Base-by-base conservation (phyloP, 2,113 vertebrate species). In the Catharus minimus region DNA sequence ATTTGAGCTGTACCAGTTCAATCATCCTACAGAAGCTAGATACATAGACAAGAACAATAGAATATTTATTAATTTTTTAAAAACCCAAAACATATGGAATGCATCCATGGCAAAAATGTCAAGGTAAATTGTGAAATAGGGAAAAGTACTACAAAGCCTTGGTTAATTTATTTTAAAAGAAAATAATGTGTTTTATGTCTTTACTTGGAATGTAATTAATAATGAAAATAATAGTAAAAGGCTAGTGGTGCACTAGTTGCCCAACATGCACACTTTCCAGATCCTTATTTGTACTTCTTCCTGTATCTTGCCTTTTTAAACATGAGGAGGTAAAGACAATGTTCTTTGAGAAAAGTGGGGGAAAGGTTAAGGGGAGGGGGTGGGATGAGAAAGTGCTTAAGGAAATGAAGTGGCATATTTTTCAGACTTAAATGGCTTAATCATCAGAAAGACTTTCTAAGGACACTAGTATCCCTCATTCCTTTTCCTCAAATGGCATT, bases 201-300 rank as follows among this genome's bases (percentile, higher is more conserved):
- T 78, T 68, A 15, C 30, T 39, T 65, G 24, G 9, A 73, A 56
- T 38, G 13, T 43, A 28, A 19, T 47, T 32, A 7, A 12, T 60
- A 57, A 43, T 47, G 28, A 60, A 80, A 86, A 16, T 67, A 52
- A 41, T 38, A 58, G 7, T 62, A 65, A 50, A 77, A 67, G 20
- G 3, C 30, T 75, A 50, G 43, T 46, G 26, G 64, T 75, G 21
- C 20, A 26, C 44, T 76, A 12, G 16, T 39, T 67, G 16, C 10
- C 6, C 6, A 5, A 3, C 8, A 4, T 1, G 0, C 19, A 39
- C 10, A 21, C 8, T 9, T 47, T 64, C 15, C 53, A 46, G 52
- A 32, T 64, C 20, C 14, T 77, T 89, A 16, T 27, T 58, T 71
- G 10, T 75, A 39, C 36, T 49, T 15, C 36, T 62, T 75, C 17